These are phyloP conservation scores for Chrysaora quinquecirrha DNA, from an alignment of 30 jellyfish, hydroid and myxozoan species.

Conservation along the genomic window DNA sequence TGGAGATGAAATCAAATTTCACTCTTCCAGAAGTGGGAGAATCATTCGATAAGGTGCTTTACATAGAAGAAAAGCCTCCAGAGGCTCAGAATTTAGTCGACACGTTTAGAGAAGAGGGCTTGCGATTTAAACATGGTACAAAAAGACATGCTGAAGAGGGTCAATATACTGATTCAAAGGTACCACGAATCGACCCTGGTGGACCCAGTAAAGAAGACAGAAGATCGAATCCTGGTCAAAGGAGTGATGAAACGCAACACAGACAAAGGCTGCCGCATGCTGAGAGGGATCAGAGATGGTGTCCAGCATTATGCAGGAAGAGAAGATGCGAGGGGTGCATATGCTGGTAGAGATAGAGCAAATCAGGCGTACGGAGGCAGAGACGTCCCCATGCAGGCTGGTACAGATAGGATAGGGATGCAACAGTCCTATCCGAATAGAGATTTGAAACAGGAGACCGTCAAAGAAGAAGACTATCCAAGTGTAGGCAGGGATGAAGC, in stretches of 20 bases:
- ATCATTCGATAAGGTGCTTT: slow-evolving; percentile 92
- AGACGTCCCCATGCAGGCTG: neutral
- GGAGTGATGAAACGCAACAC: neutral
- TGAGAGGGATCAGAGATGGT: neutral
- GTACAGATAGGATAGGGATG: neutral
- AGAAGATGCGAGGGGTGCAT: neutral
- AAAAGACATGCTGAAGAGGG: neutral
- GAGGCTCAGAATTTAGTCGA: slow-evolving; percentile 72
- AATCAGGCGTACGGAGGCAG: neutral
- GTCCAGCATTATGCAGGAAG: neutral
- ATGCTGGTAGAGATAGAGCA: neutral
- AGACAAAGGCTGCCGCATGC: neutral
- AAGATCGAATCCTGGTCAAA: neutral
- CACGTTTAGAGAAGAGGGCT: slow-evolving; percentile 65
- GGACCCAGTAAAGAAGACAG: neutral
- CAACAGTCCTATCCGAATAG: neutral
- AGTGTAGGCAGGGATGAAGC: no score
- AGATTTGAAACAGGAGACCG: neutral
- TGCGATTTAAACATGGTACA: slow-evolving; percentile 37
- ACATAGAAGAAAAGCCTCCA: slow-evolving; percentile 73
- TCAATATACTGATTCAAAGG: slow-evolving; percentile 17
- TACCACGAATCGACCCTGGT: slow-evolving; percentile 30
- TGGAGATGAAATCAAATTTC: slow-evolving; percentile 96
- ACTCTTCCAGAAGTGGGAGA: slow-evolving; percentile 95
- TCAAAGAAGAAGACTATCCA: neutral